These are phyloP conservation scores for Crotalus adamanteus DNA, from an alignment of 2,797 vertebrate genomes.

Conservation along the genomic window DNA sequence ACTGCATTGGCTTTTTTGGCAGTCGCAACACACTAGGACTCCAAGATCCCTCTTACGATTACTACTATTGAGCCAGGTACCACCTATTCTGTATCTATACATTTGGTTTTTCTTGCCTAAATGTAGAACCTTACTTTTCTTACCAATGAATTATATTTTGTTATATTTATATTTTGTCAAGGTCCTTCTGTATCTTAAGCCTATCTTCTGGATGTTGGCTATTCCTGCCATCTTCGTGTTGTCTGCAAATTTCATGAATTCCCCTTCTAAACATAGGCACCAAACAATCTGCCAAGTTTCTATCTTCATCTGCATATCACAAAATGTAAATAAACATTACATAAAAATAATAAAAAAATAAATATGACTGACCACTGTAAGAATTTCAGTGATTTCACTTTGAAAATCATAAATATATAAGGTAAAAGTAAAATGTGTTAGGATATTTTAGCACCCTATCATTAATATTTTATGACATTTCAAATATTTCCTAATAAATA, in stretches of 20 bases:
- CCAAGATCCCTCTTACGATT: background rate
- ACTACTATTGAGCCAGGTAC: background rate
- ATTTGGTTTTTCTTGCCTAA: background rate
- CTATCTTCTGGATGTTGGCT: background rate
- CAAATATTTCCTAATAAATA: background rate
- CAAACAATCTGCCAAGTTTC: background rate
- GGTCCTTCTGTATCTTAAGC: too few species aligned
- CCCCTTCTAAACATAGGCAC: background rate
- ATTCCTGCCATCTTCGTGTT: background rate
- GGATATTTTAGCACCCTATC: background rate
- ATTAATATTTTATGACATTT: background rate
- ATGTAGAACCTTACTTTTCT: background rate
- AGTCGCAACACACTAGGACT: background rate
- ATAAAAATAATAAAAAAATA: background rate
- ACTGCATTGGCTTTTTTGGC: background rate
- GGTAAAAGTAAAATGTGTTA: background rate
- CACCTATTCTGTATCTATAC: background rate
- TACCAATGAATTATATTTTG: background rate
- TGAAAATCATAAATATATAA: background rate
- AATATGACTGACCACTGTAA: background rate
- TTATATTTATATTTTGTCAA: background rate
- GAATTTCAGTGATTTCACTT: background rate
- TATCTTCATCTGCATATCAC: background rate
- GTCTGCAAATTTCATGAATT: background rate
- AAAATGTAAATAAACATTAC: background rate